phyloP scores from a whole-genome alignment of 2,888 invertebrate genomes.

The Eupithecia exiguata region DNA sequence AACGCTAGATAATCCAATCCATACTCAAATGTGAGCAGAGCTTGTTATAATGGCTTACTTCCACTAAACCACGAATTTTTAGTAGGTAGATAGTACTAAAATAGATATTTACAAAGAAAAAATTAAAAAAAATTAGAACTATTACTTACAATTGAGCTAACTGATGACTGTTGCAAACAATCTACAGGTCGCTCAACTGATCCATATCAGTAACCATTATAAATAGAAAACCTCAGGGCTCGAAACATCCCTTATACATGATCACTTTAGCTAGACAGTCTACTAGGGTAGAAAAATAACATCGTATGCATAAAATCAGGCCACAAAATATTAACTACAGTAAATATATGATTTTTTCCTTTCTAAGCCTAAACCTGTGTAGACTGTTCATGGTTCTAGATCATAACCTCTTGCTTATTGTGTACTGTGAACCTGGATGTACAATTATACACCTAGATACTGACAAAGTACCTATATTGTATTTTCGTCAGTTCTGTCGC shows the following conservation, averaged over 20 bases:
- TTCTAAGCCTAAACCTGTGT: neutral
- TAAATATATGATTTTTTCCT: neutral
- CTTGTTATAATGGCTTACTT: neutral
- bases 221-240: neutral
- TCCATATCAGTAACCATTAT: neutral
- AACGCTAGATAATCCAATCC: neutral
- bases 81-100: no score
- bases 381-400: neutral
- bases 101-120: no score
- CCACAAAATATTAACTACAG: neutral
- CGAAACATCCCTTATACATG: neutral
- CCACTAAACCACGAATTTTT: no score
- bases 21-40: neutral
- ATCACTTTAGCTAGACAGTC: neutral
- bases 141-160: no score
- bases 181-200: no score
- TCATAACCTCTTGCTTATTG: neutral
- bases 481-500: constrained; percentile 33
- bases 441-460: neutral
- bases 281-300: neutral
- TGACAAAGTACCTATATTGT: neutral
- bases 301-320: neutral
- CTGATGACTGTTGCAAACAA: no score
- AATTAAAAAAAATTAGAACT: no score
- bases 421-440: no score